Conservation (phyloP, 1,140 invertebrate genomes). For the Drosophila ohnishii region DNA sequence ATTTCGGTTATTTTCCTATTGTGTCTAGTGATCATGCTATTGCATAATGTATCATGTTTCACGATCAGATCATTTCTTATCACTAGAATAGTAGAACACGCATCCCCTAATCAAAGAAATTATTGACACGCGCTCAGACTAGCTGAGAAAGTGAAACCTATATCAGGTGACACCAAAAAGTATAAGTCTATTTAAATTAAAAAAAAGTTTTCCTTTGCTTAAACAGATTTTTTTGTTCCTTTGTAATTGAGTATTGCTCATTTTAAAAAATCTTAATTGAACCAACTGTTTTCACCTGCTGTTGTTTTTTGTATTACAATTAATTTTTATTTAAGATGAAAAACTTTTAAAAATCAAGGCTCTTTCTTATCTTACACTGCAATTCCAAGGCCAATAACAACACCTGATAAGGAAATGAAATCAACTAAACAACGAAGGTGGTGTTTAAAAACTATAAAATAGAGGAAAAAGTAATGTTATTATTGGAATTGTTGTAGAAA, state of each 20-base stretch:
- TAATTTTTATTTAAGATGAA: background rate
- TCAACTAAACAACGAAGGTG: conserved; percentile 1
- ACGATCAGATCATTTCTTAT: conserved; percentile 40
- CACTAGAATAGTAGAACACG: conserved; percentile 15
- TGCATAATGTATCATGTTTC: conserved; percentile 26
- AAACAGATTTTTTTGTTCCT: background rate
- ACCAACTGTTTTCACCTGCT: background rate
- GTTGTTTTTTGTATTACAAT: conserved; percentile 11
- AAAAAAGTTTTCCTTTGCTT: background rate
- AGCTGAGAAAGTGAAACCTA: conserved; percentile 8
- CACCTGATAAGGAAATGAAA: conserved; percentile 28
- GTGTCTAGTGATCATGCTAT: conserved; percentile 27
- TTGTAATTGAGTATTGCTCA: background rate
- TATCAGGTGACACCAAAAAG: conserved; percentile 21
- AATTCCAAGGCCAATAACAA: conserved; percentile 14
- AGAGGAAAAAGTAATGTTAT: background rate
- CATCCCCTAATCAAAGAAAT: conserved; percentile 17
- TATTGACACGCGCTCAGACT: background rate
- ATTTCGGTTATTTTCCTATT: conserved; percentile 11
- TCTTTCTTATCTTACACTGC: conserved; percentile 14
- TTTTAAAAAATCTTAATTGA: background rate
- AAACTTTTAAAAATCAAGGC: conserved; percentile 6
- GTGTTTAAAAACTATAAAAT: conserved; percentile 7
- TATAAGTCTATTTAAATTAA: background rate
- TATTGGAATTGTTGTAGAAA: conserved; percentile 6